Evolutionary conservation across 2,797 vertebrate genomes (phyloP), one percentile per base, ranked within the genome.

Genomic region (Amphiprion clarkii): DNA sequence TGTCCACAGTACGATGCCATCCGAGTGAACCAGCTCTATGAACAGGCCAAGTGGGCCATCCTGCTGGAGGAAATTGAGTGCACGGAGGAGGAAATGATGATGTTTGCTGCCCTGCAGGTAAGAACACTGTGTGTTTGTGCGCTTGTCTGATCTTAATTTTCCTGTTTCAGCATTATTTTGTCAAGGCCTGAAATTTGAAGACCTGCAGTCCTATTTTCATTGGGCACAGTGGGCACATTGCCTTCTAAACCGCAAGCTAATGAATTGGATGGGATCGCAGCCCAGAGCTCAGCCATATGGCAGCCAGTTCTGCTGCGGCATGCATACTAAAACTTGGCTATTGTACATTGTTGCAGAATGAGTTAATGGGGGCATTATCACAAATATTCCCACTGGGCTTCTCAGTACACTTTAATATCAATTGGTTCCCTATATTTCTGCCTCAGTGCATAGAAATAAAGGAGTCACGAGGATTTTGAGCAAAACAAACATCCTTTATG

Each of bases 41-140:
- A 99, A 77, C 98, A 99, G 91, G 94, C 97, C 81, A 99, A 99
- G 70, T 99, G 98, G 98, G 97, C 97, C 17, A 99, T 99, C 83
- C 96, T 99, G 75, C 94, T 99, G 89, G 98, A 99, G 95, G 98
- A 99, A 92, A 99, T 99, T 8, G 98, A 99, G 86, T 99, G 98
- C 93, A 99, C 98, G 0, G 98, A 99, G 88, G 98, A 99, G 85
- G 98, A 99, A 92, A 99, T 99, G 98, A 99, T 99, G 98, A 99
- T 99, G 98, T 99, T 99, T 78, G 98, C 98, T 9, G 98, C 98
- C 2, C 92, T 99, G 91, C 98, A 99, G 97, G 98, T 99, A 94
- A 82, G 87, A 39, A 11, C 54, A 44, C 3, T 39, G 36, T 39
- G 48, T 58, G 57, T 80, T 48, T 79, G 14, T 69, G 46, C 48